Evolutionary conservation across 2,113 vertebrate species (phyloP), one percentile per base, ranked within the genome.

Genomic region (Scytalopus superciliaris): DNA sequence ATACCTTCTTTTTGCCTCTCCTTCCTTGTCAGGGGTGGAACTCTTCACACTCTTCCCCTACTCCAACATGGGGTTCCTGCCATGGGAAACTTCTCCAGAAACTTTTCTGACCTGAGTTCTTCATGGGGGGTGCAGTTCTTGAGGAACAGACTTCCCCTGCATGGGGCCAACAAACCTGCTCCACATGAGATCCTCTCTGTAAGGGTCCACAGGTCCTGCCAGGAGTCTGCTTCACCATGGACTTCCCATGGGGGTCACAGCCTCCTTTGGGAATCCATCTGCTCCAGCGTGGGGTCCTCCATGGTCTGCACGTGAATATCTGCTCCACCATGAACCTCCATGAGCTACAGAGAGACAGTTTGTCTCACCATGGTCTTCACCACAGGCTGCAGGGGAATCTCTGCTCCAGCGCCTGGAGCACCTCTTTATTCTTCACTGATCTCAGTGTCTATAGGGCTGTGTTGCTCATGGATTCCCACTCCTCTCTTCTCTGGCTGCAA

Each of bases 1-100:
- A 25, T 25, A 24, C 6, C 13, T 50, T 57, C 10, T 49, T 85
- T 76, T 16, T 75, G 52, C 60, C 40, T 8, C 25, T 67, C 3
- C 13, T 50, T 67, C 31, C 31, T 31, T 10, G 21, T 59, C 11
- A 14, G 30, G 31, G 19, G 60, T 52, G 35, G 23, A 67, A 50
- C 25, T 31, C 16, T 14, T 85, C 35, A 76, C 52, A 18, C 25
- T 49, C 15, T 47, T 66, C 12, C 10, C 30, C n/a, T 67, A 10
- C 31, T 42, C 28, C n/a, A 49, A 7, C 6, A 12, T 19, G 10
- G 60, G 24, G 19, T 25, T 0, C 0, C 42, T 75, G 2, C 25
- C 13, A 14, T 21, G 19, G 40, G 19, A 35, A 25, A 67, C 7
- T 25, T 57, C 30, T 49, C 35, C 35, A 85, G 30, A 85, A 49